Evolutionary conservation across 1,140 invertebrate species (phyloP), one percentile per base, ranked within the genome.

Genomic region (Cydia splendana): DNA sequence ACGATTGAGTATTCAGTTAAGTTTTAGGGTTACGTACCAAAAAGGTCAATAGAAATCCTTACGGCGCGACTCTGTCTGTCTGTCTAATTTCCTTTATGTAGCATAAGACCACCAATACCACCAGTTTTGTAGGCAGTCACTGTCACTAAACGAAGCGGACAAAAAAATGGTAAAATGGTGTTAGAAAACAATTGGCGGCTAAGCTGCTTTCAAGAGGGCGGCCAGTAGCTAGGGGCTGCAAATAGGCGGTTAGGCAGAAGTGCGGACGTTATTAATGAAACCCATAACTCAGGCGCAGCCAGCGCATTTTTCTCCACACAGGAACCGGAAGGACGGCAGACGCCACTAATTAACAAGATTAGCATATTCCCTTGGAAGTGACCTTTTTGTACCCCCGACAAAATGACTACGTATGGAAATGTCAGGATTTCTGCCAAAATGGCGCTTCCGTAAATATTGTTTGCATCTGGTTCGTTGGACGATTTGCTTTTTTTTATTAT

Each of bases 251-350:
- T 86, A 80, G 76, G 75, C 84, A 87, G 88, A 91, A 89, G 87
- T 90, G 88, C 83, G 87, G 88, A 90, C 86, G 84, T 88, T 89
- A 92, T 92, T 91, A 92, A 92, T 92, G 88, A 82, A 80, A 78
- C 76, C 83, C 78, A 92, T 92, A 90, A 89, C 86, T 92, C 87
- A 90, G n/a, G 45, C 78, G 80, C 78, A 81, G 84, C 83, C 81
- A 82, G 82, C 83, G 85, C 85, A 91, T 91, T 91, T 92, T 91
- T 92, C 89, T 88, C 48, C 84, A 77, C 80, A 83, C 82, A 84
- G 82, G 69, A 65, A 65, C 65, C 76, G 82, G 85, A 84, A 87
- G 85, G 84, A 87, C 82, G 38, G 82, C 84, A 84, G 85, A 84
- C 84, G 77, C 81, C 82, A 79, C 84, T 91, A 80, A 80, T 80